These are phyloP conservation scores for Koerneria pararmatus DNA, from an alignment of 2,888 invertebrate species.

Conservation along the genomic window DNA sequence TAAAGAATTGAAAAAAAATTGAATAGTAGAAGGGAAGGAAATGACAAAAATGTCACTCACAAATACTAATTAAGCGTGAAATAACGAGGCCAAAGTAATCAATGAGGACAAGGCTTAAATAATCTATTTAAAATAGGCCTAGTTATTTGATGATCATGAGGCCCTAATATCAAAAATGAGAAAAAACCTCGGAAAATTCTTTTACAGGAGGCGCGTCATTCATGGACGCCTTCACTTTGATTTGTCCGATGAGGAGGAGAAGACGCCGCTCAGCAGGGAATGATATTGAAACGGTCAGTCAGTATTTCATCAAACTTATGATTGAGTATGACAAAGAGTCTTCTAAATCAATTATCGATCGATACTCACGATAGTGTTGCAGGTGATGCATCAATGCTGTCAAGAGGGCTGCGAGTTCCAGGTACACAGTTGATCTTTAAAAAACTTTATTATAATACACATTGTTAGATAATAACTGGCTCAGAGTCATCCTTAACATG, in stretches of 20 bases:
- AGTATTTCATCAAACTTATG: constrained; percentile 18
- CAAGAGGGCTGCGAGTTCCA: constrained; percentile 37
- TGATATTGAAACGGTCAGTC: constrained; percentile 21
- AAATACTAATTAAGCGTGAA: no score
- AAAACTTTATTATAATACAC: constrained; percentile 32
- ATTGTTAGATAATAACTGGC: no score
- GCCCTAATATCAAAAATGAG: no score
- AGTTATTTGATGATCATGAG: no score
- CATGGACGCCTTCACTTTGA: constrained; percentile 38
- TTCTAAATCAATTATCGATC: no score
- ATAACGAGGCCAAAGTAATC: no score
- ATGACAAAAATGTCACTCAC: no score
- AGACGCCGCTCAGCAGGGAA: constrained; percentile 28
- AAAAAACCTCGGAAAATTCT: not conserved
- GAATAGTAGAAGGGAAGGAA: no score
- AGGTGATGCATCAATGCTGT: constrained; percentile 36
- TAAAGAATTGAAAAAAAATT: no score
- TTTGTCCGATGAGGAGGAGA: constrained; percentile 40
- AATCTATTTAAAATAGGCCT: no score
- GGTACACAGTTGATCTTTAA: constrained; percentile 36
- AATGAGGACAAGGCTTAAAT: no score
- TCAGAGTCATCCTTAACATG: no score
- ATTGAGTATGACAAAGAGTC: constrained; percentile 14
- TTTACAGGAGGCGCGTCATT: constrained; percentile 39
- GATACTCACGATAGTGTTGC: constrained; percentile 16